Conservation (phyloP, 2,797 vertebrate genomes). For the Myotis daubentonii region DNA sequence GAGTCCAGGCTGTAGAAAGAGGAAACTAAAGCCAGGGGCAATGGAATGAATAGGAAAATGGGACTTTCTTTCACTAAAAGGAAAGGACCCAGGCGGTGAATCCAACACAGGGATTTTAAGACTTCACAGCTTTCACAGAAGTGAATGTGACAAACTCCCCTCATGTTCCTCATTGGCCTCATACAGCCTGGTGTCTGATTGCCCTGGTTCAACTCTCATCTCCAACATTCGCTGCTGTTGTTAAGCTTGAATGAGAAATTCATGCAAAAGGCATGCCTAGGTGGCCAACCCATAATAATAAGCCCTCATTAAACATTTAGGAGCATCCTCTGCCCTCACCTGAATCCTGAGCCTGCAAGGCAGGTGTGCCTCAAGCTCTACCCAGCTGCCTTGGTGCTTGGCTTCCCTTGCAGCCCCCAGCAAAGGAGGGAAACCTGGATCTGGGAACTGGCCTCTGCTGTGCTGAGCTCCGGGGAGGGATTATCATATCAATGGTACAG, state of each 20-base stretch:
- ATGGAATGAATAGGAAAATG: not conserved
- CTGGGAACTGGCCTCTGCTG: not conserved
- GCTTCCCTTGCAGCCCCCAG: not conserved
- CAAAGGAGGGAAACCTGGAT: not conserved
- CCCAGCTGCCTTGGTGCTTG: not conserved
- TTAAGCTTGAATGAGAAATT: not conserved
- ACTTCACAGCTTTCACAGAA: not conserved
- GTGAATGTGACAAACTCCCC: not conserved
- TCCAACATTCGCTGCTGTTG: not conserved
- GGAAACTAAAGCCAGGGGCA: not conserved
- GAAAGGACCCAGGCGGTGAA: rapidly evolving
- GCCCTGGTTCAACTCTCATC: not conserved
- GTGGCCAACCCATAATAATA: not conserved
- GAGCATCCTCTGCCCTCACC: no score
- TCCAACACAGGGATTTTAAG: not conserved
- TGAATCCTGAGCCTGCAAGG: no score
- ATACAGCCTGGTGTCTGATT: not conserved
- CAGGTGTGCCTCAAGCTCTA: not conserved
- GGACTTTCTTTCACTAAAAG: not conserved
- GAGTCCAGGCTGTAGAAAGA: not conserved
- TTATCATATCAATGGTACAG: rapidly evolving
- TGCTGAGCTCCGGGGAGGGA: not conserved
- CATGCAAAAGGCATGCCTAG: not conserved
- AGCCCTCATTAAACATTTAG: not conserved
- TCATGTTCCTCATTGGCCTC: not conserved